Percentiles rank a stretch among this genome's conserved stretches.
Evolutionary conservation across 2,888 invertebrate species (phyloP).

Genomic region (Acrocera orbiculus): DNA sequence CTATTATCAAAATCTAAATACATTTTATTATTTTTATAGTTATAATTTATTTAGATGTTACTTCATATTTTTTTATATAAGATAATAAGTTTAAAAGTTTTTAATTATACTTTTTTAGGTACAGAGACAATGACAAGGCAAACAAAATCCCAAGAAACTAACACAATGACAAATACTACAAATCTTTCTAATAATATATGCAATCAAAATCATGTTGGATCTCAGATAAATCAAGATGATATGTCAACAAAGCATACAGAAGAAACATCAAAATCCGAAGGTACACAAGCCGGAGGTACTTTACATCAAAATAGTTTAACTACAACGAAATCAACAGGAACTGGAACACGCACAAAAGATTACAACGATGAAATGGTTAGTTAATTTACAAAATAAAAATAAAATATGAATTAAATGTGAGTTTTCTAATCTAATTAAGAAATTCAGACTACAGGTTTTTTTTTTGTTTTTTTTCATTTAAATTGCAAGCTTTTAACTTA

Average conservation of each 20-base stretch:
- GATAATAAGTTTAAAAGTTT: no score
- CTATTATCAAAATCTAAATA: no score
- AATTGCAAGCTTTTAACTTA: no score
- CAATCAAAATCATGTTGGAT: constrained; percentile 51
- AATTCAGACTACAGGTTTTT: no score
- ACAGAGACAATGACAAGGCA: constrained; percentile 40
- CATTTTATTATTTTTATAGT: no score
- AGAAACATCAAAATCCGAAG: constrained; percentile 55
- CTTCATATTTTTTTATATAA: no score
- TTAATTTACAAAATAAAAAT: background rate
- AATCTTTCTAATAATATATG: constrained; percentile 46
- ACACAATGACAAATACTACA: constrained; percentile 46
- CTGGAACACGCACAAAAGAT: constrained; percentile 43
- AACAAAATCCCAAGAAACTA: constrained; percentile 54
- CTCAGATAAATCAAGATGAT: constrained; percentile 34
- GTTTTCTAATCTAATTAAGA: no score
- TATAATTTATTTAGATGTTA: no score
- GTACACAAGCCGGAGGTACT: constrained; percentile 66
- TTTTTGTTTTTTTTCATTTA: constrained; percentile 1
- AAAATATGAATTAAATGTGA: no score
- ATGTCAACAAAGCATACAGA: constrained; percentile 36
- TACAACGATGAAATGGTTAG: constrained; percentile 49
- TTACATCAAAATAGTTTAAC: constrained; percentile 37
- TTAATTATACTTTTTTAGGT: constrained; percentile 16
- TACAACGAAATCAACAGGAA: constrained; percentile 44